These are phyloP conservation scores for Phaethon lepturus DNA, from an alignment of 2,113 vertebrate species.

Conservation along the genomic window DNA sequence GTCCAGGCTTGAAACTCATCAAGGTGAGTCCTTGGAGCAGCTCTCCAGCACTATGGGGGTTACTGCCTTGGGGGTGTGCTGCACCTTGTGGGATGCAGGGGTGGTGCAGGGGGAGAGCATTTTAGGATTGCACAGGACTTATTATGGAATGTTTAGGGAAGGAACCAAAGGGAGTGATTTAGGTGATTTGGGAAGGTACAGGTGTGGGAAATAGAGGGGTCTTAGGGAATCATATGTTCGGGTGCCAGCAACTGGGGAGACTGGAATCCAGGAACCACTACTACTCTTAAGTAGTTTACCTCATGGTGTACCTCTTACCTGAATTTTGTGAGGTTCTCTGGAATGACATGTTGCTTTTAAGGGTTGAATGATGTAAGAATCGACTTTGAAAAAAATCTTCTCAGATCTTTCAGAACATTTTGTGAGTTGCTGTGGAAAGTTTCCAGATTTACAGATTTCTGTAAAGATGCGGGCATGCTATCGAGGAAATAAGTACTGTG, in stretches of 20 bases:
- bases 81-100: neutral
- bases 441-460: neutral
- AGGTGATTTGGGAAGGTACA: neutral
- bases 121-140: neutral
- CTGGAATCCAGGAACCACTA: neutral
- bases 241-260: neutral
- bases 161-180: neutral
- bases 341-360: neutral
- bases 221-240: neutral
- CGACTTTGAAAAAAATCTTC: neutral
- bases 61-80: neutral
- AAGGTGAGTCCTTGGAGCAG: neutral
- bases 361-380: neutral
- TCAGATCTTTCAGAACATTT: neutral
- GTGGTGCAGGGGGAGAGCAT: neutral
- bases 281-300: neutral
- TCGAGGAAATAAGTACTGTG: neutral
- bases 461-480: neutral
- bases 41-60: neutral
- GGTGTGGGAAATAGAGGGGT: neutral
- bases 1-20: neutral
- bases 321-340: neutral
- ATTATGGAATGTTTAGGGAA: neutral
- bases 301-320: neutral
- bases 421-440: neutral